These are phyloP conservation scores for Corapipo altera DNA, from an alignment of 2,113 vertebrate species.

Conservation along the genomic window DNA sequence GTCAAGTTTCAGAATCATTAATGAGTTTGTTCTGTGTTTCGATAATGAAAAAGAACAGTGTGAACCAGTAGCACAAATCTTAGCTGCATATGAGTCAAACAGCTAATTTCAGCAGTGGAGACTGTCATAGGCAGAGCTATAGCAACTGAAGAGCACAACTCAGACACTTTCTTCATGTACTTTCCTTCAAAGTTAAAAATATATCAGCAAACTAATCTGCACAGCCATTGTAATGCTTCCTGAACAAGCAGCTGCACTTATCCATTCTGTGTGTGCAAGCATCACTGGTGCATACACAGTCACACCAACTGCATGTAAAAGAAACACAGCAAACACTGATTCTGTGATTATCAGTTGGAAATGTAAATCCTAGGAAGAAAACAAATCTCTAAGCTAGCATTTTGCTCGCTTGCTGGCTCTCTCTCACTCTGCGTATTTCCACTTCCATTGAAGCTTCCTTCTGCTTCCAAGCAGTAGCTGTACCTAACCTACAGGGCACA, in stretches of 20 bases:
- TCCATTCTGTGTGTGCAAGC: background rate
- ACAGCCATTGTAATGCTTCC: background rate
- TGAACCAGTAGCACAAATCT: background rate
- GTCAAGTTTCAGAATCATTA: conserved; percentile 16
- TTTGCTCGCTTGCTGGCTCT: background rate
- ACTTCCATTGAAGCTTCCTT: background rate
- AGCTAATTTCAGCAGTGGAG: background rate
- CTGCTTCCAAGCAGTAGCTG: background rate
- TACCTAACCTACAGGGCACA: background rate
- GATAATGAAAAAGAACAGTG: background rate
- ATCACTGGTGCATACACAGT: background rate
- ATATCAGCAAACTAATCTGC: background rate
- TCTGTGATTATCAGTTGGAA: background rate
- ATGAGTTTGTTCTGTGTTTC: background rate
- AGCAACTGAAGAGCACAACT: background rate
- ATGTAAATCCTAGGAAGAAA: background rate
- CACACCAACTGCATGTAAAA: background rate
- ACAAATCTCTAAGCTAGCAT: background rate
- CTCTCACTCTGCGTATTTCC: background rate
- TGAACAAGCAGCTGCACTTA: background rate
- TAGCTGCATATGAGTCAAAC: background rate
- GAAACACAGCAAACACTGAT: background rate
- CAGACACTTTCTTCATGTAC: background rate
- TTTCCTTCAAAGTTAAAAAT: background rate
- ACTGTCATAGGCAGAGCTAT: background rate